Evolutionary conservation across 2,113 vertebrate species (phyloP), one percentile per base, ranked within the genome.

Genomic region (Stigmatopora argus): DNA sequence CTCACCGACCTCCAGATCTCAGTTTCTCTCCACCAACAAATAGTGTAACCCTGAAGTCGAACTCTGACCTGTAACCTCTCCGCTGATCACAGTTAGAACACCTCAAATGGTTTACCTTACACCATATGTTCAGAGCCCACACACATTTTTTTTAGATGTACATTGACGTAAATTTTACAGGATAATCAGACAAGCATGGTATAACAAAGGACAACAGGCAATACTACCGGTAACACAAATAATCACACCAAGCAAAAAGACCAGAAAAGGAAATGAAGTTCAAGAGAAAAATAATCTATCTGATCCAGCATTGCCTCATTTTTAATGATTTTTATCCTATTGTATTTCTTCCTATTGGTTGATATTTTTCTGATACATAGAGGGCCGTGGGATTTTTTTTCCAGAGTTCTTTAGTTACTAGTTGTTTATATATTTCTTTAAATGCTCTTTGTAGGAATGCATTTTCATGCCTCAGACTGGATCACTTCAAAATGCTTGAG

Each of bases 21-120:
- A 0, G 19, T 69, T 73, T 66, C 73, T 52, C 70, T 73, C 64
- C 59, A 62, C 69, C 81, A 62, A 82, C 78, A 64, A n/a, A 70
- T 85, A 76, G 77, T 23, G 23, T 76, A 77, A 83, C 74, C 80
- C 64, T 6, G 12, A 46, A 62, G 15, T 72, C 38, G 38, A 77
- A 72, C 85, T 81, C 41, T 77, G 81, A 82, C 83, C 84, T 84
- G 64, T 69, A 55, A 64, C 59, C 81, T 75, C 77, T 81, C 65
- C 65, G 56, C 41, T 74, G 78, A 76, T 64, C 70, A 71, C 77
- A 79, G 65, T 72, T 72, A 6, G 73, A 79, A 71, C 52, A 35
- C 46, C 72, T 73, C 61, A 79, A 66, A 57, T 78, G 77, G 66
- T 70, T 82, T 62, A 60, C 67, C 85, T 78, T 76, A 79, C 45